A percentile compares a stretch with the other conserved stretches of the same genome.
These are phyloP conservation scores for Sebastes cheni DNA, from an alignment of 2,797 vertebrate genomes.

Conservation along the genomic window DNA sequence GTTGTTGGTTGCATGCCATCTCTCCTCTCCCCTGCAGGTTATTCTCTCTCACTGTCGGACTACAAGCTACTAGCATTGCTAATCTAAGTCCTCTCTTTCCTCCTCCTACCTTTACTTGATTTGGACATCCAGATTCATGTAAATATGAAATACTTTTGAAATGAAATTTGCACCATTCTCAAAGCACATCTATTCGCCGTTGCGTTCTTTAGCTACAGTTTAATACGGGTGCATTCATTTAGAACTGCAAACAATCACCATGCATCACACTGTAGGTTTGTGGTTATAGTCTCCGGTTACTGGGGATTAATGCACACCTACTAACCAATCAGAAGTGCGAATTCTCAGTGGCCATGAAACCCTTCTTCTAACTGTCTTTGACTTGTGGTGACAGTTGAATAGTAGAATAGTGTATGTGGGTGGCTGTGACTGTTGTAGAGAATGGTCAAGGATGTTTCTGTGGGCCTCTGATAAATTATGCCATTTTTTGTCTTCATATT, in stretches of 20 bases:
- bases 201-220: neutral
- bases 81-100: neutral
- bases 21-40: neutral
- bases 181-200: neutral
- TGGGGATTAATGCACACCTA: neutral
- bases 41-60: neutral
- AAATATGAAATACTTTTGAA: neutral
- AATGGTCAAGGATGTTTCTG: neutral
- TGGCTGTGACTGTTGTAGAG: neutral
- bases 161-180: neutral
- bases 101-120: neutral
- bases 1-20: neutral
- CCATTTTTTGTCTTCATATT: neutral
- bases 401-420: neutral
- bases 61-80: neutral
- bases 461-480: neutral
- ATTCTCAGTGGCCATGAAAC: neutral
- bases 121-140: neutral
- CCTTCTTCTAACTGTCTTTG: neutral
- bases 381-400: neutral
- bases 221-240: neutral
- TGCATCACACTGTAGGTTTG: neutral
- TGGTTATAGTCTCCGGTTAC: neutral
- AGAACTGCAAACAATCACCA: neutral
- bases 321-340: neutral